Evolutionary conservation across 2,113 vertebrate species (phyloP).

Genomic region (Bungarus multicinctus): DNA sequence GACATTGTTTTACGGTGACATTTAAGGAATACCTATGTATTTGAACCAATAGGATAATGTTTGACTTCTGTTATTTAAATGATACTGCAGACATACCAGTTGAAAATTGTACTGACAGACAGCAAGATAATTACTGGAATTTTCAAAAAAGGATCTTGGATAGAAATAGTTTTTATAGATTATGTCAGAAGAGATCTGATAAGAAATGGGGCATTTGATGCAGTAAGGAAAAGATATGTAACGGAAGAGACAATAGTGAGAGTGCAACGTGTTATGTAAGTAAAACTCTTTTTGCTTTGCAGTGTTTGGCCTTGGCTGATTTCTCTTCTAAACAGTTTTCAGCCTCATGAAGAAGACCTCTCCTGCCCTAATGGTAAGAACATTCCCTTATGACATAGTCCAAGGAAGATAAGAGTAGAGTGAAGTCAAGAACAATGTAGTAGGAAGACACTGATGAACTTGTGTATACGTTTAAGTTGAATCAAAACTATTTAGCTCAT

Average conservation of each 20-base stretch:
- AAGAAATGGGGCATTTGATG: neutral
- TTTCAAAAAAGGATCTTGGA: neutral
- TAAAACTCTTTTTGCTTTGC: constrained; percentile 44
- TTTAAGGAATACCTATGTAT: neutral
- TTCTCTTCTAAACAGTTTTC: constrained; percentile 94
- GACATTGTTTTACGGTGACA: neutral
- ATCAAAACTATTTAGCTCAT: neutral
- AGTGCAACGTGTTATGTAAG: neutral
- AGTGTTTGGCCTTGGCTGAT: constrained; percentile 98
- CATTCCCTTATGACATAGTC: neutral
- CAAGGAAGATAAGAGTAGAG: neutral
- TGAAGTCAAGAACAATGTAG: neutral
- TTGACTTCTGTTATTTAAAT: neutral
- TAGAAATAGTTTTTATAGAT: neutral
- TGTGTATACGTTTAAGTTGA: neutral
- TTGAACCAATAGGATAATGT: neutral
- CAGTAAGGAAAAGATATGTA: too few species aligned
- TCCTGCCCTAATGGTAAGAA: constrained; percentile 81
- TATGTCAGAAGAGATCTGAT: neutral
- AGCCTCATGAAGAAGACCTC: constrained; percentile 88
- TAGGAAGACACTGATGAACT: neutral
- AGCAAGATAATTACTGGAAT: neutral
- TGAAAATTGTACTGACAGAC: neutral
- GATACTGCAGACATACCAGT: neutral
- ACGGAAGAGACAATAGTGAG: neutral